Evolutionary conservation across 2,797 vertebrate species (phyloP), one percentile per base, ranked within the genome.

Genomic region (Protonibea diacanthus): DNA sequence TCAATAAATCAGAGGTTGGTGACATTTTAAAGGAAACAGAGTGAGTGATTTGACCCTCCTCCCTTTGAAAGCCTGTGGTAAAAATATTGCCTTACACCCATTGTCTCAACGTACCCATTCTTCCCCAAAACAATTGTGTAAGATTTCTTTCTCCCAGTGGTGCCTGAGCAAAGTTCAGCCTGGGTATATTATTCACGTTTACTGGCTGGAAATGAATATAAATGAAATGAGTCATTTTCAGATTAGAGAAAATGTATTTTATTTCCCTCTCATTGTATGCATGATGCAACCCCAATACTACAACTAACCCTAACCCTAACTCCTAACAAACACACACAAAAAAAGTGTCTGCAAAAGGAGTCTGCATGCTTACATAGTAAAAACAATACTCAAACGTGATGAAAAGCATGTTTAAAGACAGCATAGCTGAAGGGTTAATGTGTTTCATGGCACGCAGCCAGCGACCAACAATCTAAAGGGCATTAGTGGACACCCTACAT

Each of bases 41-140:
- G 68, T 75, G 80, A 89, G 55, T 56, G 71, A 84, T 82, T 82
- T 51, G 55, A 76, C 70, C 78, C 89, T 68, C 85, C 88, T 87
- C 69, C 82, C 71, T 85, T 57, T 89, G 80, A 81, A 89, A 89
- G 58, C 66, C 66, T 82, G 80, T 80, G 71, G 86, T 90, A 92
- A 91, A 92, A 94, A 88, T 90, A 89, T 80, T 75, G 76, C 77
- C 64, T 27, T 61, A 67, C 75, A 83, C 48, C 80, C 88, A 92
- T 93, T 93, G 92, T 93, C 76, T 88, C 70, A 82, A 84, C 71
- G 63, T 33, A 60, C 33, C 87, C 83, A 93, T 93, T 94, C 91
- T 90, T 89, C 56, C 78, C 51, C 58, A 79, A 83, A 88, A 94
- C 92, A 92, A 94, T 93, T 94, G 92, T 93, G 82, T 42, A 12